Percentiles rank a stretch among this genome's conserved stretches.
phyloP scores from a whole-genome alignment of 2,797 vertebrate species.

The Lepilemur septentrionalis region DNA sequence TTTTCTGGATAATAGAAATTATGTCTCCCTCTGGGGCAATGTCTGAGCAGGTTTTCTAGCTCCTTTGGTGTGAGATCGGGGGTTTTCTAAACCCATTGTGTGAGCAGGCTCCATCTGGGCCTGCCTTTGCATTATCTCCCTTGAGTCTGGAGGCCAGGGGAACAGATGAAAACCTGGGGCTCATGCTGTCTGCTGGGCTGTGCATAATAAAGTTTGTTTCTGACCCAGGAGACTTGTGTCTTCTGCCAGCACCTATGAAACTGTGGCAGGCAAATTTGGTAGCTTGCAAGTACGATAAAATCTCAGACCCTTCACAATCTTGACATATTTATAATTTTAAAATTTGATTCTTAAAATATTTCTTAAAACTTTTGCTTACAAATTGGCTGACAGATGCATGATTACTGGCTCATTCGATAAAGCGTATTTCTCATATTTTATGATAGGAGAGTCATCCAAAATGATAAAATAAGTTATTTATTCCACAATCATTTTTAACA shows the following conservation, averaged over 20 bases:
- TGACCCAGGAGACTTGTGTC: neutral
- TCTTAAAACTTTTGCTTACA: neutral
- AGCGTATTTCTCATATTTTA: neutral
- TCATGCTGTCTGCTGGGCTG: neutral
- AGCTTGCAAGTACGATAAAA: neutral
- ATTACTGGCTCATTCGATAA: neutral
- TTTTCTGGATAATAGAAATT: neutral
- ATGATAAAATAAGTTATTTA: neutral
- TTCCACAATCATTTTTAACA: neutral
- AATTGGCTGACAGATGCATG: neutral
- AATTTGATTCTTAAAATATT: neutral
- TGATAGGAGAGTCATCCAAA: neutral
- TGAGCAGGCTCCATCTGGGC: neutral
- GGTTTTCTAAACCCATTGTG: neutral
- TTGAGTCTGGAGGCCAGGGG: neutral
- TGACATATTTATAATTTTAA: neutral
- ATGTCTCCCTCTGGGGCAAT: neutral
- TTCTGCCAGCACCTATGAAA: neutral
- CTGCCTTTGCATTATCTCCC: neutral
- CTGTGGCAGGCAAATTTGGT: neutral
- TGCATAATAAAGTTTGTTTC: neutral
- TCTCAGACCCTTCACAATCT: neutral
- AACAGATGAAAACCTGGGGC: neutral
- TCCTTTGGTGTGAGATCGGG: neutral
- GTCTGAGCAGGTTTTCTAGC: neutral